Base-by-base conservation (phyloP, 2,113 vertebrate species). In the Taxidea taxus region DNA sequence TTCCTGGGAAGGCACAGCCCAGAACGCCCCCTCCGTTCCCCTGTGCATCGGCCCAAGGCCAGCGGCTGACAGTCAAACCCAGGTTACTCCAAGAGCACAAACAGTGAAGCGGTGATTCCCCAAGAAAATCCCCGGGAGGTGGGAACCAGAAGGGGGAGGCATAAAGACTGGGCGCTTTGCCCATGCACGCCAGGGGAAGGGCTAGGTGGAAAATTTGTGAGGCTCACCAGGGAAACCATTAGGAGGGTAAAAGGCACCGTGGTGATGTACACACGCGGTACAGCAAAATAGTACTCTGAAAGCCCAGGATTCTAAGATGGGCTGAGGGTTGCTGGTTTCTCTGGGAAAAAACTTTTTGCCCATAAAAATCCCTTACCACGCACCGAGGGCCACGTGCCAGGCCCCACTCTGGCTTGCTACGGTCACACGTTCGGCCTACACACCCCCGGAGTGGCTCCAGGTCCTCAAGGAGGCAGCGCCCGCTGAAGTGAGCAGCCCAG, bases 111-210 rank as follows among this genome's bases (percentile, higher is more conserved):
- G 37, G n/a, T n/a, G 72, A 86, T 27, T 54, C 23, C 58, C 72
- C 37, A 80, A 21, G 58, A 47, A 78, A 34, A 11, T 29, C 27
- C 44, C 44, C 0, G 15, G 74, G 72, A 14, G 29, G 29, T 31
- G 8, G 27, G 29, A 31, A 77, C 27, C 42, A 77, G 29, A 34
- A 49, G 44, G 8, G 42, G 34, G 29, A 18, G 74, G 29, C 4
- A 0, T 34, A 3, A 49, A 11, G 44, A 34, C 42, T 27, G 31
- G 54, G 51, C 0, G 4, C 23, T 11, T n/a, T 1, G 37, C 39
- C 49, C 11, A 0, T 3, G 6, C 23, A 23, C 2, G 4, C 34
- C 2, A 23, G 1, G 25, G 51, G 39, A 60, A 92, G 2, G 23
- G 80, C 31, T n/a, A 37, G 2, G 0, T 1, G 20, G 16, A 74